phyloP scores from a whole-genome alignment of 2,888 invertebrate species.

The Lydus trimaculatus region DNA sequence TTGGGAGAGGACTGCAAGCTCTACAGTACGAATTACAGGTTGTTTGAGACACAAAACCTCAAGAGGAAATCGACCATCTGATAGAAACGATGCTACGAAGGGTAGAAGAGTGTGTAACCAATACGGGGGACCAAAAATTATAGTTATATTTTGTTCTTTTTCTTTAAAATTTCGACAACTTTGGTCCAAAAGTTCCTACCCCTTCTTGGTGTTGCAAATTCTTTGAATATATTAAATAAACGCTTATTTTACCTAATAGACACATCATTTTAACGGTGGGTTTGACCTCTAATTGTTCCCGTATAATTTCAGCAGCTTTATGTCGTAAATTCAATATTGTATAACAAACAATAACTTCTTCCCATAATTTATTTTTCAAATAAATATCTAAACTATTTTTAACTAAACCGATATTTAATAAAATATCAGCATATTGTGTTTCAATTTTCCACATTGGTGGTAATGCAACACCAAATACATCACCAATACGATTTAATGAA shows the following conservation, averaged over 20 bases:
- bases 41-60: too few species aligned
- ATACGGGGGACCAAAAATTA: too few species aligned
- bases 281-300: constrained; percentile 77
- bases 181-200: too few species aligned
- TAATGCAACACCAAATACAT: constrained; percentile 76
- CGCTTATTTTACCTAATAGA: constrained; percentile 72
- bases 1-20: too few species aligned
- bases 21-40: too few species aligned
- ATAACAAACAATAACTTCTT: constrained; percentile 92
- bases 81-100: too few species aligned
- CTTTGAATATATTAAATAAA: too few species aligned
- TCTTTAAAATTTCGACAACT: too few species aligned
- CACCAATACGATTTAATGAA: constrained; percentile 61
- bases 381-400: constrained; percentile 86
- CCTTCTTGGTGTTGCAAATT: too few species aligned
- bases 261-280: constrained; percentile 90
- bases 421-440: constrained; percentile 78
- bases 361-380: constrained; percentile 82
- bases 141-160: too few species aligned
- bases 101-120: too few species aligned
- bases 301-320: constrained; percentile 90
- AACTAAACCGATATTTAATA: constrained; percentile 81
- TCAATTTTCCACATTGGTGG: constrained; percentile 81
- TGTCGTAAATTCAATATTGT: constrained; percentile 82
- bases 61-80: too few species aligned